Evolutionary conservation across 2,113 vertebrate genomes (phyloP).

Genomic region (Benitochromis conjunctus): DNA sequence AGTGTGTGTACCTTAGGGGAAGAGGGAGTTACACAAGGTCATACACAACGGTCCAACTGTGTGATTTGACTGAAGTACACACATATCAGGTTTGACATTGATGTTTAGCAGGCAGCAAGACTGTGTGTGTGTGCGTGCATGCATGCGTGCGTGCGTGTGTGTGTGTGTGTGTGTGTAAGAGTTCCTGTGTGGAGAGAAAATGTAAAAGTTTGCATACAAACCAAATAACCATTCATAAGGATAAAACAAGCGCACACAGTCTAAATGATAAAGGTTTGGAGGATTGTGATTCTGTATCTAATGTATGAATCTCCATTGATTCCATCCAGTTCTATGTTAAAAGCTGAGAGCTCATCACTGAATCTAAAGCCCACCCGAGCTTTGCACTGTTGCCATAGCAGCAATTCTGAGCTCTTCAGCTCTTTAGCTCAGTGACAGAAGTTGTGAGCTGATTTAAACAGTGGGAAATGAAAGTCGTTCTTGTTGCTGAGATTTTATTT

Average conservation of each 20-base stretch:
- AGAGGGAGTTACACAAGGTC: slow-evolving; percentile 15
- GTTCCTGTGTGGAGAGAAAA: no score
- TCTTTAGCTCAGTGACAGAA: not conserved
- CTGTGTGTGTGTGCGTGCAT: not conserved
- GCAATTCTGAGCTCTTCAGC: slow-evolving; percentile 13
- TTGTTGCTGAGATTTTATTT: not conserved
- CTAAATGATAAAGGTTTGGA: not conserved
- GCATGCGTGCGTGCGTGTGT: not conserved
- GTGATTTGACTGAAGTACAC: slow-evolving; percentile 22
- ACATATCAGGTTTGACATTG: slow-evolving; percentile 27
- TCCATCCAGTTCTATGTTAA: not conserved
- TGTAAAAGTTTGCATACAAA: not conserved
- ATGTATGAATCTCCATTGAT: slow-evolving; percentile 1
- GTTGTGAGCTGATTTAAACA: not conserved
- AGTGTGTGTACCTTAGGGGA: not conserved
- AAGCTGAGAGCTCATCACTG: slow-evolving; percentile 1
- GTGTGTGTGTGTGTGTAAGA: not conserved
- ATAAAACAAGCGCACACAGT: not conserved
- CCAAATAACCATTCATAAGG: not conserved
- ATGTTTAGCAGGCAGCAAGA: slow-evolving; percentile 8
- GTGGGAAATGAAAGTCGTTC: not conserved
- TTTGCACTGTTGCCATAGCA: slow-evolving; percentile 40
- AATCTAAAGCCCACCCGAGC: not conserved
- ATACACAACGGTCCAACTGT: slow-evolving; percentile 34
- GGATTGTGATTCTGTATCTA: not conserved